Evolutionary conservation across 1,140 invertebrate genomes (phyloP).

Genomic region (Eupristina koningsbergeri): DNA sequence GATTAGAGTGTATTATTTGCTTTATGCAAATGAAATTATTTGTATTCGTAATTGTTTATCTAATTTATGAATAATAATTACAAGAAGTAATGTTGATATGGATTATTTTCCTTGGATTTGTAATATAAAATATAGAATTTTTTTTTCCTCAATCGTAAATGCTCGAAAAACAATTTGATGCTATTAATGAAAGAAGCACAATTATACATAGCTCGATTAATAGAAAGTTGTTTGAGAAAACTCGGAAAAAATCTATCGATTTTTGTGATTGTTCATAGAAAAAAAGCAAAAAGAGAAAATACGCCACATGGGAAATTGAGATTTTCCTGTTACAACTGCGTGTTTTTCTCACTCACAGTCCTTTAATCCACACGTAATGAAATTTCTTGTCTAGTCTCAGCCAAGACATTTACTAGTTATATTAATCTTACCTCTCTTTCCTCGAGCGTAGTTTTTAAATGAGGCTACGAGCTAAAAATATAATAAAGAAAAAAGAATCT

Average conservation of each 20-base stretch:
- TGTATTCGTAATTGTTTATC: too few species aligned
- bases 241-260: not conserved
- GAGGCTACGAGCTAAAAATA: not conserved
- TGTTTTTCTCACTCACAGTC: not conserved
- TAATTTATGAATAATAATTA: too few species aligned
- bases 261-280: not conserved
- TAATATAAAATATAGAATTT: not conserved
- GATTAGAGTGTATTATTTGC: too few species aligned
- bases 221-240: not conserved
- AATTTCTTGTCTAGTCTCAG: not conserved
- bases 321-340: not conserved
- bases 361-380: too few species aligned
- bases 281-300: not conserved
- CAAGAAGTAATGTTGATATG: not conserved
- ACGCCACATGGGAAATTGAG: not conserved
- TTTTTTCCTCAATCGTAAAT: too few species aligned
- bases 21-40: too few species aligned
- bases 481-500: not conserved
- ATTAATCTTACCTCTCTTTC: not conserved
- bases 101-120: not conserved
- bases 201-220: not conserved
- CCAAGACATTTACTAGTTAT: not conserved
- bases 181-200: not conserved
- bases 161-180: not conserved
- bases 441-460: not conserved